Evolutionary conservation across 1,140 invertebrate genomes (phyloP), one percentile per base, ranked within the genome.

Genomic region (Acyrthosiphon pisum): DNA sequence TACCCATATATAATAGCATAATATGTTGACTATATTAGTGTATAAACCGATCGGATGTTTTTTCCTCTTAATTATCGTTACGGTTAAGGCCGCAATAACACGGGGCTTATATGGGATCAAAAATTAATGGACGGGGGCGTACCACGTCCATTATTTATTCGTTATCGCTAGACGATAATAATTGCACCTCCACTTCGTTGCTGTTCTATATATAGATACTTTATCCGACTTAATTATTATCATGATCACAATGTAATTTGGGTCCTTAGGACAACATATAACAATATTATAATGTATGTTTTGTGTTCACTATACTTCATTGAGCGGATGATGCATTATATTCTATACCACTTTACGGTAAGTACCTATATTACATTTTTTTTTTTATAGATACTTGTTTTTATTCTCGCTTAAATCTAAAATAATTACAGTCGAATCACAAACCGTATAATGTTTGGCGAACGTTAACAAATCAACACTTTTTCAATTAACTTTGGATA

Each of bases 131-230:
- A 86, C 41, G 11, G 41, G 83, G 83, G 41, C 41, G 41, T 87
- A 26, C 26, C 84, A 9, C 48, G 14, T 87, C 44, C 84, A 87
- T 48, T 87, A 87, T 87, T 87, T 87, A 87, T 87, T 87, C 84
- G 84, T 87, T 87, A 87, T 87, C 84, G 84, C 84, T 18, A 87
- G 84, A 46, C 44, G 44, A 87, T 87, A 87, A 41, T 84, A 84
- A 87, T n/a, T 87, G 41, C 26, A 48, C 44, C 41, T 26, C 83
- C 37, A 44, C 83, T 30, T 84, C 41, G 84, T 44, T 30, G 44
- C 44, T 48, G 83, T n/a, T 68, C 60, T 68, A n/a, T 68, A 68
- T 4, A n/a, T 84, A 84, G 83, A 84, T 84, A n/a, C 60, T n/a
- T 11, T 87, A 87, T 87, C 84, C 41, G 30, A 44, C 44, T 87